Base-by-base conservation (phyloP, 2,797 vertebrate species). In the Australoheros facetus region DNA sequence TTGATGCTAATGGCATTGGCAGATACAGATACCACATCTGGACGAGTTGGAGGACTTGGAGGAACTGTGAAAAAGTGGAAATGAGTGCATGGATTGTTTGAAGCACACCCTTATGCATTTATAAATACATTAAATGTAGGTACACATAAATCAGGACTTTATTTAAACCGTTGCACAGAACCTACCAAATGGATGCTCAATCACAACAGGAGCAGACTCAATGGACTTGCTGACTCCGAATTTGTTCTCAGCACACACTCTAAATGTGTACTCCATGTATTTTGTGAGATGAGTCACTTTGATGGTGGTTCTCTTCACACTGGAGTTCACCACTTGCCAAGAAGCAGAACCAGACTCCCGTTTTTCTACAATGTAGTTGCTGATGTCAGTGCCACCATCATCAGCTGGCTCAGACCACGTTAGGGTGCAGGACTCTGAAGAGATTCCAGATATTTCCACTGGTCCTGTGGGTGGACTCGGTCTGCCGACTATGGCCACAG, bases 221-320 rank as follows among this genome's bases (percentile, higher is more conserved):
- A 97, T 76, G 48, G 98, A 97, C 91, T 99, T 99, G 96, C 98
- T 99, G 88, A 99, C 98, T 79, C 98, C 98, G 88, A 97, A 99
- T 94, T 98, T 97, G 94, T 99, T 99, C 94, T 99, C 98, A 23
- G 98, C 97, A 78, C 97, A 98, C 80, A 99, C 96, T 82, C 98
- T 97, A 96, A 99, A 99, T 28, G 96, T 98, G 93, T 99, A 99
- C 92, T 99, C 98, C 97, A 98, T 98, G 83, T 99, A 99, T 93
- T 99, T 99, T 72, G 97, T 99, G 39, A 99, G 97, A 92, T 97
- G 98, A 76, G 96, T 96, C 84, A 99, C 96, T 96, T 98, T 99
- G 90, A 99, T 97, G 73, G 98, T 98, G 82, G 97, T 99, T 86
- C 98, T 97, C 93, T 98, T 97, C 78, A 99, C 97, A 75, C 98